Conservation (phyloP, 2,797 vertebrate genomes). For the Sebastes minor region DNA sequence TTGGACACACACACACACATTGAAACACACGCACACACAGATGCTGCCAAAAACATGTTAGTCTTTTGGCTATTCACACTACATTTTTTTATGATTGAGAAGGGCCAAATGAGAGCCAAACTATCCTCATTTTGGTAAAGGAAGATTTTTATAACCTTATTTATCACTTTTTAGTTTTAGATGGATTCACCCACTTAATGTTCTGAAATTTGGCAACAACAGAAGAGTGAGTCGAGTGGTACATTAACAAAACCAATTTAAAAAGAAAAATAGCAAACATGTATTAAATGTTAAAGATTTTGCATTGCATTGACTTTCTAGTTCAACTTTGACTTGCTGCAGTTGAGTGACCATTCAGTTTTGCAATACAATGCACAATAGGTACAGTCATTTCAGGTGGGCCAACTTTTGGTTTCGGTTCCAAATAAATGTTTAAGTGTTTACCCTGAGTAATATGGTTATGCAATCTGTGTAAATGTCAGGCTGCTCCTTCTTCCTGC, state of each 20-base stretch:
- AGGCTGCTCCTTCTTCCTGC: not conserved
- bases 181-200: no score
- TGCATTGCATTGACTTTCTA: not conserved
- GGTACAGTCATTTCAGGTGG: not conserved
- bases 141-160: not conserved
- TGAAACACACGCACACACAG: slow-evolving; percentile 1
- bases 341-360: not conserved
- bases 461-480: not conserved
- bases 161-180: not conserved
- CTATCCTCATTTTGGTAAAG: not conserved
- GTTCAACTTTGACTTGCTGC: not conserved
- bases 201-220: not conserved
- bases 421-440: no score
- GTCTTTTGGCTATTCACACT: slow-evolving; percentile 24
- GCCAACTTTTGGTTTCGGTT: not conserved
- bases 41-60: not conserved
- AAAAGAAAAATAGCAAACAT: not conserved
- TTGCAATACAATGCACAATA: not conserved
- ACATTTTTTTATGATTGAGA: slow-evolving; percentile 3
- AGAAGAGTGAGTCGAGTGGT: not conserved
- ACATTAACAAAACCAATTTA: not conserved
- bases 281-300: not conserved
- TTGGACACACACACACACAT: not conserved
- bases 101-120: not conserved
- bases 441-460: not conserved